Evolutionary conservation across 2,113 vertebrate species (phyloP).

Genomic region (Argyrosomus japonicus): DNA sequence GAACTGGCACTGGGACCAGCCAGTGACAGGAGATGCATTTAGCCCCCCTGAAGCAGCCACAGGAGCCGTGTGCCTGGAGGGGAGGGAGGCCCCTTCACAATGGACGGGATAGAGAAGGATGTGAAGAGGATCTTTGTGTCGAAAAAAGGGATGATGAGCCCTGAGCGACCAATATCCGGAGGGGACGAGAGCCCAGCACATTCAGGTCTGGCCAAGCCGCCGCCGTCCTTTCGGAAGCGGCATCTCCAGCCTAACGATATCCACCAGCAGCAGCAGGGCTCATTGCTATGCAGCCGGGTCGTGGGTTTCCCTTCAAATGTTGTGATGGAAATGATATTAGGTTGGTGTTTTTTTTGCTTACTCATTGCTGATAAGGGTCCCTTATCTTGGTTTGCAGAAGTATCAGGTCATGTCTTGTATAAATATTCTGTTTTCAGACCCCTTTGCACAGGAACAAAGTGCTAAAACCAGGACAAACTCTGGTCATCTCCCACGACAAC

Average conservation of each 20-base stretch:
- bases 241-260: slow-evolving; percentile 77
- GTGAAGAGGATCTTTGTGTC: slow-evolving; percentile 84
- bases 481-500: too few relatives aligned
- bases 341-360: too few relatives aligned
- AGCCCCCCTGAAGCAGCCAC: slow-evolving; percentile 55
- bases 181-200: slow-evolving; percentile 73
- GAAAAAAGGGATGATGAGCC: slow-evolving; percentile 55
- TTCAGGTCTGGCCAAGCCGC: slow-evolving; percentile 82
- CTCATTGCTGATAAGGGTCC: too few relatives aligned
- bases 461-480: too few relatives aligned
- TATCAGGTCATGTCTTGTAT: too few relatives aligned
- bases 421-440: too few relatives aligned
- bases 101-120: slow-evolving; percentile 80
- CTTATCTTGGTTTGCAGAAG: too few relatives aligned
- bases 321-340: too few relatives aligned
- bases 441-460: too few relatives aligned
- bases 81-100: slow-evolving; percentile 70
- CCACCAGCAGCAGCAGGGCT: slow-evolving; percentile 48
- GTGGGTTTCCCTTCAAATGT: slow-evolving; percentile 36
- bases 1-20: slow-evolving; percentile 74
- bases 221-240: slow-evolving; percentile 76
- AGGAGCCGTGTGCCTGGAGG: slow-evolving; percentile 60
- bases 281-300: slow-evolving; percentile 60
- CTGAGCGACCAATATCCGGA: slow-evolving; percentile 78
- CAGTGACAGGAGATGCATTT: slow-evolving; percentile 83